phyloP scores from a whole-genome alignment of 2,888 invertebrate species.

The Euproctis similis region DNA sequence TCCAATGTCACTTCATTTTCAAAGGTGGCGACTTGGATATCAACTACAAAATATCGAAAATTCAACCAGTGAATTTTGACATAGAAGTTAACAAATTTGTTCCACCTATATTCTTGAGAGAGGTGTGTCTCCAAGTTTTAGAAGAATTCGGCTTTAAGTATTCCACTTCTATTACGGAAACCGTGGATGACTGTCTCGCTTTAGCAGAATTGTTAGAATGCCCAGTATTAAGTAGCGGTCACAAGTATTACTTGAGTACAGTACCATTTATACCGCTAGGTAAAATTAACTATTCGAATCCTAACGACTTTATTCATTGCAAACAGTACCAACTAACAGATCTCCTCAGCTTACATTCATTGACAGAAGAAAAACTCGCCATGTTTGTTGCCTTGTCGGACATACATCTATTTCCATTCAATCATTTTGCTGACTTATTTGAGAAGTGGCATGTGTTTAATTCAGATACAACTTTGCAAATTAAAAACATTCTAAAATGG shows the following conservation, averaged over 20 bases:
- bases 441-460: constrained; percentile 7
- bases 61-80: not conserved
- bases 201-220: constrained; percentile 32
- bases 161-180: constrained; percentile 24
- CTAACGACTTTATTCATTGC: constrained; percentile 13
- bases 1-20: constrained; percentile 34
- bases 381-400: constrained; percentile 31
- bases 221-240: constrained; percentile 32
- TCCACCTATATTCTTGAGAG: constrained; percentile 19
- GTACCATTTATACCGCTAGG: constrained; percentile 24
- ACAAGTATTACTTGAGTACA: constrained; percentile 31
- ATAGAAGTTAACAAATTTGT: constrained; percentile 1
- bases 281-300: constrained; percentile 11
- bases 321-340: constrained; percentile 18
- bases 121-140: constrained; percentile 27
- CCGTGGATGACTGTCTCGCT: constrained; percentile 30
- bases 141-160: constrained; percentile 30
- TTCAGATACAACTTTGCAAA: not conserved
- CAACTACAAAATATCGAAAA: constrained; percentile 10
- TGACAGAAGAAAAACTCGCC: constrained; percentile 24
- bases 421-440: constrained; percentile 22
- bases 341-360: constrained; percentile 19
- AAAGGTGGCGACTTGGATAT: constrained; percentile 32
- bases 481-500: constrained; percentile 9
- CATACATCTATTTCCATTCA: constrained; percentile 15